A percentile compares a stretch with the other conserved stretches of the same genome.
Conservation (phyloP, 1,140 invertebrate genomes). For the Danaus plexippus region DNA sequence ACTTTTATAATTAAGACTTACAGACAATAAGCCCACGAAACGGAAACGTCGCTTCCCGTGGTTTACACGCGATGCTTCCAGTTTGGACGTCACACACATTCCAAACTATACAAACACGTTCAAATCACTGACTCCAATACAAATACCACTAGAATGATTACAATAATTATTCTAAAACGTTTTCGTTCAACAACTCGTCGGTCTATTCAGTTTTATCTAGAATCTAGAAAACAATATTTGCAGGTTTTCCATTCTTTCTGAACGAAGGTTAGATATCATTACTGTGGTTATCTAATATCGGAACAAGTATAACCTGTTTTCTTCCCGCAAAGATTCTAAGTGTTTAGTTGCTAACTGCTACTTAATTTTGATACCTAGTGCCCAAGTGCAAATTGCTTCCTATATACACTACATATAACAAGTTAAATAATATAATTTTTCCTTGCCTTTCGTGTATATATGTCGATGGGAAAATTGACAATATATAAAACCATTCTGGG, state of each 20-base stretch:
- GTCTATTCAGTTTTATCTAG: too few species aligned
- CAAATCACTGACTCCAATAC: too few species aligned
- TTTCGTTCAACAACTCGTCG: too few species aligned
- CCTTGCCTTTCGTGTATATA: too few species aligned
- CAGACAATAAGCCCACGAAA: background rate
- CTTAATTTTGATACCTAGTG: constrained; percentile 12
- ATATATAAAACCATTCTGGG: too few species aligned
- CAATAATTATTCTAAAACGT: background rate
- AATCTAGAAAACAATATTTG: background rate
- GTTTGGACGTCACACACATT: too few species aligned
- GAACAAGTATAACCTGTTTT: constrained; percentile 21
- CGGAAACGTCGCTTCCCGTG: constrained; percentile 7
- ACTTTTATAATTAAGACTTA: too few species aligned
- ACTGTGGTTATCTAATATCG: constrained; percentile 16
- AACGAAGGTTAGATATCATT: constrained; percentile 17
- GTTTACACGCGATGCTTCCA: constrained; percentile 9
- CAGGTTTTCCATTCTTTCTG: constrained; percentile 5
- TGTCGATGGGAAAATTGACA: too few species aligned
- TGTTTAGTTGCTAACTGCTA: constrained; percentile 10
- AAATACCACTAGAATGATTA: background rate
- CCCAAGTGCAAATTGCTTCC: too few species aligned
- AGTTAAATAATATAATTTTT: too few species aligned
- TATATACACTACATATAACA: too few species aligned
- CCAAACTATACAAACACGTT: too few species aligned
- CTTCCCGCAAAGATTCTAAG: constrained; percentile 23